Evolutionary conservation across 1,140 invertebrate species (phyloP).

Genomic region (Ostrea edulis): DNA sequence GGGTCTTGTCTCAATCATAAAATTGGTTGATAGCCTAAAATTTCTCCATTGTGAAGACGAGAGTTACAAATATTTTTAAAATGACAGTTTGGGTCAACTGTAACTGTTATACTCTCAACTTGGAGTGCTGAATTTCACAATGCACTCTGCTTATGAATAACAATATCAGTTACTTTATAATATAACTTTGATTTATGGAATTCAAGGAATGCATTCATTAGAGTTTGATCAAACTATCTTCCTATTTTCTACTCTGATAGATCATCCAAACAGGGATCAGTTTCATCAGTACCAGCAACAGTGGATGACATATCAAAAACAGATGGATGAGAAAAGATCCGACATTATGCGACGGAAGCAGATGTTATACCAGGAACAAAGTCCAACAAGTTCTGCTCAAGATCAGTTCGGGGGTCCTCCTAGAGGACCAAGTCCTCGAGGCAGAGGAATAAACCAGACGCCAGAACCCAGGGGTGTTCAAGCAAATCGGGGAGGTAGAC

Average conservation of each 20-base stretch:
- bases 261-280: constrained; percentile 80
- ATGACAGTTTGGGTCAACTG: too few relatives aligned
- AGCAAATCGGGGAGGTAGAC: constrained; percentile 40
- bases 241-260: constrained; percentile 59
- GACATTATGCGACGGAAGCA: constrained; percentile 68
- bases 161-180: too few relatives aligned
- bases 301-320: constrained; percentile 77
- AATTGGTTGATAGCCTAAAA: too few relatives aligned
- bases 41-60: too few relatives aligned
- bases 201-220: too few relatives aligned
- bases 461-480: constrained; percentile 52
- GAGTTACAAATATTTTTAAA: too few relatives aligned
- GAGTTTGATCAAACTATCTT: not conserved
- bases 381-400: constrained; percentile 33
- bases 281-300: constrained; percentile 78
- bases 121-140: too few relatives aligned
- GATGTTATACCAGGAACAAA: constrained; percentile 52
- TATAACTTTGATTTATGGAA: too few relatives aligned
- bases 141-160: too few relatives aligned
- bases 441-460: constrained; percentile 42
- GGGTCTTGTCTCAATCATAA: too few relatives aligned
- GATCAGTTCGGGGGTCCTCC: constrained; percentile 17
- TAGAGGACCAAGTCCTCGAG: constrained; percentile 22
- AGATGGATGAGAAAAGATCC: constrained; percentile 74
- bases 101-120: too few relatives aligned